Conservation (phyloP, 2,797 vertebrate species). For the Miichthys miiuy region DNA sequence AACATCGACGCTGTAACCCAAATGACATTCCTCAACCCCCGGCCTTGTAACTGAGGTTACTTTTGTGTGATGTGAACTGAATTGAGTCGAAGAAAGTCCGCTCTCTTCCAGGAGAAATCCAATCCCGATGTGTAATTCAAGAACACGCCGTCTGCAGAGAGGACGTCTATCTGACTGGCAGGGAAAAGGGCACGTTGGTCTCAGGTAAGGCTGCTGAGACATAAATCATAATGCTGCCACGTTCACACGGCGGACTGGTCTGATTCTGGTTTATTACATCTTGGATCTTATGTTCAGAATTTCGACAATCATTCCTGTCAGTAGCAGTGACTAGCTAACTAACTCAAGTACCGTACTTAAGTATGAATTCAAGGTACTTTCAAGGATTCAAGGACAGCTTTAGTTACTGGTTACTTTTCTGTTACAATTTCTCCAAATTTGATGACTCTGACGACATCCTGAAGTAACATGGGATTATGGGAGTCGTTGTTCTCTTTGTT, state of each 20-base stretch:
- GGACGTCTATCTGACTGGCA: neutral
- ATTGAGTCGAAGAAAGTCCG: conserved; percentile 4
- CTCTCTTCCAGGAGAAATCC: conserved; percentile 23
- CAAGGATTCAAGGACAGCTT: too few species aligned
- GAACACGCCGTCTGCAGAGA: neutral
- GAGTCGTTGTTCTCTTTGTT: too few species aligned
- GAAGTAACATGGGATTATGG: too few species aligned
- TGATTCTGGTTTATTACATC: neutral
- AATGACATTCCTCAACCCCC: neutral
- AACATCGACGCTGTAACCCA: neutral
- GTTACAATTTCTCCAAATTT: too few species aligned
- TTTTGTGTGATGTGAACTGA: conserved; percentile 11
- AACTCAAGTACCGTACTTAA: too few species aligned
- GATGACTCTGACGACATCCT: too few species aligned
- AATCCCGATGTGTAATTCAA: conserved; percentile 31
- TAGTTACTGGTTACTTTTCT: too few species aligned
- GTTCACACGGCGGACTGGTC: neutral
- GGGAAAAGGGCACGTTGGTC: neutral
- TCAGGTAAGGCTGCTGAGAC: neutral
- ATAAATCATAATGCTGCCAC: neutral
- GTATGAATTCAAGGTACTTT: too few species aligned
- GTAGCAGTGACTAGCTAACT: too few species aligned
- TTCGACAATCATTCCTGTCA: neutral
- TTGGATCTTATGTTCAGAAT: neutral
- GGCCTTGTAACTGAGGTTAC: neutral